Conservation (phyloP, 2,888 invertebrate species). For the Gonocerus acuteangulatus region DNA sequence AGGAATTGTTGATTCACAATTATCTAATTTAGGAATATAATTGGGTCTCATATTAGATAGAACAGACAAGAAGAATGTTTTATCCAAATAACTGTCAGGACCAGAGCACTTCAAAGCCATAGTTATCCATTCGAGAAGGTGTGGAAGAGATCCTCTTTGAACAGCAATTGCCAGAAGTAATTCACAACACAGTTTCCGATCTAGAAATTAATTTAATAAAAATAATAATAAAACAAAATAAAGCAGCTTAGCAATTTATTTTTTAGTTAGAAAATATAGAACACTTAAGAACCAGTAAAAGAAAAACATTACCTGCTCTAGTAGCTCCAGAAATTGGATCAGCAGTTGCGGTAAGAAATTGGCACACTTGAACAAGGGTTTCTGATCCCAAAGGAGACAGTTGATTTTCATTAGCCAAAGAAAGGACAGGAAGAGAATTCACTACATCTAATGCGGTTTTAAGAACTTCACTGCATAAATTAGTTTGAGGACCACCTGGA, state of each 20-base stretch:
- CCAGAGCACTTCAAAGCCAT: slow-evolving; percentile 48
- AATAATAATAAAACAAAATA: not conserved
- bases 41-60: slow-evolving; percentile 30
- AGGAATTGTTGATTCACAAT: slow-evolving; percentile 39
- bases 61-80: slow-evolving; percentile 29
- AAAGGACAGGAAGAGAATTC: slow-evolving; percentile 51
- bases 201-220: slow-evolving; percentile 34
- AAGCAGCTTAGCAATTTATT: not conserved
- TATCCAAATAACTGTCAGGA: slow-evolving; percentile 35
- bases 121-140: slow-evolving; percentile 56
- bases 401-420: slow-evolving; percentile 53
- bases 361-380: slow-evolving; percentile 50
- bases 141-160: slow-evolving; percentile 53
- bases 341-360: slow-evolving; percentile 49
- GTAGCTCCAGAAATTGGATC: slow-evolving; percentile 49
- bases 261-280: not conserved
- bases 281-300: not conserved
- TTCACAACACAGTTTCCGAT: slow-evolving; percentile 47
- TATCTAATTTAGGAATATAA: slow-evolving; percentile 15
- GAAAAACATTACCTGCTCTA: slow-evolving; percentile 40
- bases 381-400: slow-evolving; percentile 49
- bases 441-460: slow-evolving; percentile 52
- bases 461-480: slow-evolving; percentile 53
- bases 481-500: slow-evolving; percentile 41
- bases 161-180: slow-evolving; percentile 51